Conservation (phyloP, 2,113 vertebrate genomes). For the Ailurus styani region DNA sequence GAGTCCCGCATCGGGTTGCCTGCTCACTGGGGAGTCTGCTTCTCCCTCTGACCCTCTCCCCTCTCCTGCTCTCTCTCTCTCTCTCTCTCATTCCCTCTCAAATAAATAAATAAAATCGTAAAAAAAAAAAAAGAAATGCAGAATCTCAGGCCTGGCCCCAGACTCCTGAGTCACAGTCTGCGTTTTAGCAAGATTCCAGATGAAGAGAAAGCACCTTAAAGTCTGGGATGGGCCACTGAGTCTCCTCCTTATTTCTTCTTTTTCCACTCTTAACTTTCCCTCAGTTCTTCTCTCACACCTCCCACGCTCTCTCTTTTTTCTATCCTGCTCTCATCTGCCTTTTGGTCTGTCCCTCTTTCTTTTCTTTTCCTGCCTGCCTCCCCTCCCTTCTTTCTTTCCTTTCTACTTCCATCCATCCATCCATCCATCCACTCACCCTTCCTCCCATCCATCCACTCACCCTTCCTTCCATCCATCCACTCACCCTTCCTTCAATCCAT, state of each 20-base stretch:
- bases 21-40: too few relatives aligned
- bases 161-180: neutral
- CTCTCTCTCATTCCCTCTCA: too few relatives aligned
- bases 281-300: neutral
- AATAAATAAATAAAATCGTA: too few relatives aligned
- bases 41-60: too few relatives aligned
- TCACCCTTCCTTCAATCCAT: too few relatives aligned
- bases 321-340: neutral
- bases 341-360: neutral
- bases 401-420: neutral
- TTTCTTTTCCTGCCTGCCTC: neutral
- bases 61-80: too few relatives aligned
- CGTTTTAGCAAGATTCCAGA: neutral
- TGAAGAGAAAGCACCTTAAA: neutral
- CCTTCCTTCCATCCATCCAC: neutral
- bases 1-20: too few relatives aligned
- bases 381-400: neutral
- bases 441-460: neutral
- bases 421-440: neutral
- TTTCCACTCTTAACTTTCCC: neutral
- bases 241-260: neutral
- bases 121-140: too few relatives aligned
- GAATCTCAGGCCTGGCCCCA: neutral
- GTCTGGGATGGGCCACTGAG: neutral
- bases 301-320: too few relatives aligned